Percentiles rank a stretch among this genome's conserved stretches.
Evolutionary conservation across 2,797 vertebrate genomes (phyloP).

Genomic region (Phoeniculus purpureus): DNA sequence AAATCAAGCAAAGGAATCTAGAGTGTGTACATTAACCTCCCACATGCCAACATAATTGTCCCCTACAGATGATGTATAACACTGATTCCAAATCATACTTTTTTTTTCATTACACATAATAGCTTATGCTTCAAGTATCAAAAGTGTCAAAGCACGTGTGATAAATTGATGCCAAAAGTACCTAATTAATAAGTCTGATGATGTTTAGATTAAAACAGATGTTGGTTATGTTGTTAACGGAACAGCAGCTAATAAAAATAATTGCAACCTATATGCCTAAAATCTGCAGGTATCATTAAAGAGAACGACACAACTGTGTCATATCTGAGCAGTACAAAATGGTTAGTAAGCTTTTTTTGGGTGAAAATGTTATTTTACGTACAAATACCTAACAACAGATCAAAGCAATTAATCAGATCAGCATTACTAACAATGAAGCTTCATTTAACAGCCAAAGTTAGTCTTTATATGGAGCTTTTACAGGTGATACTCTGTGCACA

Average conservation of each 20-base stretch:
- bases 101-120: constrained; percentile 72
- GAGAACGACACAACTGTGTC: constrained; percentile 38
- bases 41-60: constrained; percentile 76
- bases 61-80: constrained; percentile 75
- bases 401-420: constrained; percentile 30
- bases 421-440: neutral
- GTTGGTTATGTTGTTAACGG: constrained; percentile 65
- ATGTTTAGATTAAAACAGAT: constrained; percentile 72
- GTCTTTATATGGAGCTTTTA: neutral
- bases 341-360: constrained; percentile 2
- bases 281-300: constrained; percentile 51
- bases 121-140: constrained; percentile 69
- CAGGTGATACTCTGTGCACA: neutral
- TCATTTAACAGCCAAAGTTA: neutral
- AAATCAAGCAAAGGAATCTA: constrained; percentile 77
- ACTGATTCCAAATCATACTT: constrained; percentile 64
- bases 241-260: constrained; percentile 71
- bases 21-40: constrained; percentile 77
- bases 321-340: constrained; percentile 22
- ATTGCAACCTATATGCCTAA: constrained; percentile 55
- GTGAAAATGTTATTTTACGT: neutral
- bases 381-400: neutral
- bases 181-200: constrained; percentile 74
- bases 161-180: constrained; percentile 74
- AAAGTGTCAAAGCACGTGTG: constrained; percentile 67